A percentile compares a stretch with the other conserved stretches of the same genome.
Evolutionary conservation across 2,888 invertebrate genomes (phyloP).

Genomic region (Macrosiphum euphorbiae): DNA sequence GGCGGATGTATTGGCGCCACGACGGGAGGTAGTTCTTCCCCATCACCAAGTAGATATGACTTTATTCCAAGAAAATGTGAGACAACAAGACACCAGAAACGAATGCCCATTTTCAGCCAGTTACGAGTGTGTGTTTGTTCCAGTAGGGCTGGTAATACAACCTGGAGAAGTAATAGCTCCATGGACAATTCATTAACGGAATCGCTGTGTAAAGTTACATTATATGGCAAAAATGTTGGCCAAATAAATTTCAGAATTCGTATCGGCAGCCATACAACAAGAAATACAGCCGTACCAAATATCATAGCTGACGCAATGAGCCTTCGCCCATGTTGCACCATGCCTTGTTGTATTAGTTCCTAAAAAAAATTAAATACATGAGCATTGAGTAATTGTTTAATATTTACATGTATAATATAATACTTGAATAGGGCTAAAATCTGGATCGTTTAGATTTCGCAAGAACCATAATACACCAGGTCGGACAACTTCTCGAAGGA

Average conservation of each 20-base stretch:
- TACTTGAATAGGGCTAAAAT: constrained; percentile 98
- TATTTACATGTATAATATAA: background rate
- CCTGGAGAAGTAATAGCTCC: constrained; percentile 91
- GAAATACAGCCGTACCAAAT: constrained; percentile 94
- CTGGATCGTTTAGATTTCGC: constrained; percentile 97
- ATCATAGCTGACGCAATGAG: constrained; percentile 93
- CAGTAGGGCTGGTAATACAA: constrained; percentile 93
- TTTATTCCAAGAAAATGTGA: constrained; percentile 88
- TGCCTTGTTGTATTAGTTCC: constrained; percentile 98
- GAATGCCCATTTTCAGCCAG: constrained; percentile 91
- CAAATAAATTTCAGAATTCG: constrained; percentile 83
- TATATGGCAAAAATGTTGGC: constrained; percentile 95
- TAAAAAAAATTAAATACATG: constrained; percentile 70
- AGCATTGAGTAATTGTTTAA: background rate
- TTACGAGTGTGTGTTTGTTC: constrained; percentile 96
- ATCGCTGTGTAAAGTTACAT: constrained; percentile 85
- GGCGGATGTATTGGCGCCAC: constrained; percentile 69
- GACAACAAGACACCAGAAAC: constrained; percentile 87
- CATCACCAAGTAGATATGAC: constrained; percentile 88
- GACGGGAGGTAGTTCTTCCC: constrained; percentile 52
- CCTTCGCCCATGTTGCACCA: constrained; percentile 89
- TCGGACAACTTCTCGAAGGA: constrained; percentile 92
- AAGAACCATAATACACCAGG: constrained; percentile 99
- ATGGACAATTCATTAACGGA: constrained; percentile 94
- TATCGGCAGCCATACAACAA: constrained; percentile 97